These are phyloP conservation scores for Bombus cullumanus DNA, from an alignment of 1,140 invertebrate species.

Conservation along the genomic window DNA sequence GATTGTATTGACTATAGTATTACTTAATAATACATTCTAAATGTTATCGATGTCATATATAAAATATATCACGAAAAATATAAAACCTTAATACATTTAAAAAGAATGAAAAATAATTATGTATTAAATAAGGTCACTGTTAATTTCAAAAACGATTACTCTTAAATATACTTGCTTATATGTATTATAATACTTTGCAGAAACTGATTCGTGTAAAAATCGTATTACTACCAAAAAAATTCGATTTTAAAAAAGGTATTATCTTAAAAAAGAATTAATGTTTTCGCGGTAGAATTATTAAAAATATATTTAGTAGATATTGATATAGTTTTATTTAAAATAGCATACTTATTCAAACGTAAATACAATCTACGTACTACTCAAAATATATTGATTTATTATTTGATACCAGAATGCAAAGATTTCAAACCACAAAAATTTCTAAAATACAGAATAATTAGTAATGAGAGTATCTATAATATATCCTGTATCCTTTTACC, in stretches of 20 bases:
- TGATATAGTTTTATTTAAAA: slow-evolving; percentile 53
- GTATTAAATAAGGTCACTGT: slow-evolving; percentile 11
- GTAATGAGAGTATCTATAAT: slow-evolving; percentile 28
- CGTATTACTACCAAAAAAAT: not conserved
- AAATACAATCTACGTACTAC: slow-evolving; percentile 52
- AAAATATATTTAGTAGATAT: slow-evolving; percentile 40
- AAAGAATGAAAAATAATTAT: slow-evolving; percentile 5
- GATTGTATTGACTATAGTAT: slow-evolving; percentile 2
- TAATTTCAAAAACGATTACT: slow-evolving; percentile 23
- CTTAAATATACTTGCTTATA: slow-evolving; percentile 6
- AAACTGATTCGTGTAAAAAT: not conserved
- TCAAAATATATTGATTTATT: slow-evolving; percentile 53
- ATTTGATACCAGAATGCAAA: slow-evolving; percentile 31
- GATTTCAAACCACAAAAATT: slow-evolving; percentile 34
- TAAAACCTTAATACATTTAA: not conserved
- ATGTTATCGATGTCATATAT: not conserved
- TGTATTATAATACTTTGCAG: not conserved
- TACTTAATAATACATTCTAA: not conserved
- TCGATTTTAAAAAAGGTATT: not conserved
- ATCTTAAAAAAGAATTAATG: slow-evolving; percentile 6
- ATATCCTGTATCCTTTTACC: slow-evolving; percentile 50
- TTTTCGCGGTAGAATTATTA: slow-evolving; percentile 34
- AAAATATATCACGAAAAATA: slow-evolving; percentile 20
- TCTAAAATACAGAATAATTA: slow-evolving; percentile 44
- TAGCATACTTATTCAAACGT: slow-evolving; percentile 54